These are phyloP conservation scores for Aphyosemion australe DNA, from an alignment of 2,113 vertebrate genomes.

Conservation along the genomic window DNA sequence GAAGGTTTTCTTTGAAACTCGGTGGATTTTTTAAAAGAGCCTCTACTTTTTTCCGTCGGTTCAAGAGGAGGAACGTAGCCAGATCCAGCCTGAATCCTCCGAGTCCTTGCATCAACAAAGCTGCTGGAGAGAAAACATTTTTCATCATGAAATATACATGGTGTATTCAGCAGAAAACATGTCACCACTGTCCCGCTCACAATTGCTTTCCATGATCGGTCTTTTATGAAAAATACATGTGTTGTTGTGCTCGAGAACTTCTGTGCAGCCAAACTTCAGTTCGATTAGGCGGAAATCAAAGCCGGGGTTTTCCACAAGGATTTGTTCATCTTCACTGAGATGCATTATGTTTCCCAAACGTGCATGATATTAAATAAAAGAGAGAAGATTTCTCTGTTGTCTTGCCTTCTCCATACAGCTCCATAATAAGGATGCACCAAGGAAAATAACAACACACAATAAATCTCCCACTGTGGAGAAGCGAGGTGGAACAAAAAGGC, in stretches of 20 bases:
- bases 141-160: constrained; percentile 65
- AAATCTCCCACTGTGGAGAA: no score
- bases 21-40: neutral
- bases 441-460: no score
- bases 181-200: constrained; percentile 39
- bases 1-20: neutral
- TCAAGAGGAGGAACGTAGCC: neutral
- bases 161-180: constrained; percentile 59
- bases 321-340: constrained; percentile 43
- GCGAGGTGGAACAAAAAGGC: no score
- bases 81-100: constrained; percentile 22
- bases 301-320: constrained; percentile 18
- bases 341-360: constrained; percentile 19
- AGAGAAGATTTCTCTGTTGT: constrained; percentile 19
- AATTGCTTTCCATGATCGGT: constrained; percentile 50
- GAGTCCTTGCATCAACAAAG: constrained; percentile 37
- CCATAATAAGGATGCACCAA: no score
- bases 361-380: constrained; percentile 23
- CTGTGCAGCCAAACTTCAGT: constrained; percentile 43
- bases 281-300: constrained; percentile 59
- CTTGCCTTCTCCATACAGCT: no score
- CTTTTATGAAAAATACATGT: constrained; percentile 66
- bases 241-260: constrained; percentile 50
- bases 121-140: constrained; percentile 52
- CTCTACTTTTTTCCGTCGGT: constrained; percentile 14